Conservation (phyloP, 2,888 invertebrate species). For the Nudaria mundana region DNA sequence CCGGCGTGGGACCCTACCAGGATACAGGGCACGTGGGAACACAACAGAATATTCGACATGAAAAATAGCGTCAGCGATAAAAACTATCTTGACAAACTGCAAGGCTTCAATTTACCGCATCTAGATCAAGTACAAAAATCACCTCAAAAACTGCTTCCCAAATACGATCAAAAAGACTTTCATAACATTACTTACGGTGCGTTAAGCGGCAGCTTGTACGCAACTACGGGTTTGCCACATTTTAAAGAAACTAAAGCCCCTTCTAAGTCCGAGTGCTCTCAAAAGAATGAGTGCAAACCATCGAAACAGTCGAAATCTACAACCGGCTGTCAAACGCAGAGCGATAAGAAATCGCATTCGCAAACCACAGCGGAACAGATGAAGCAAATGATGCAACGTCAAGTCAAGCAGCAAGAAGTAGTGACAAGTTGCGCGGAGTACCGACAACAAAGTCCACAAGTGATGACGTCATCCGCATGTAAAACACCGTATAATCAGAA, state of each 20-base stretch:
- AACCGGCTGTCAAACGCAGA: constrained; percentile 71
- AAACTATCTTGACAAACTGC: constrained; percentile 82
- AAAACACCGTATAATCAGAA: constrained; percentile 61
- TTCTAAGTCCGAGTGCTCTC: constrained; percentile 64
- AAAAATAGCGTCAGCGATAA: constrained; percentile 76
- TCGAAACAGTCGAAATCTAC: constrained; percentile 71
- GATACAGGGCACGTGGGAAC: constrained; percentile 77
- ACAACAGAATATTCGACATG: constrained; percentile 72
- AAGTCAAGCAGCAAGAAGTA: constrained; percentile 59
- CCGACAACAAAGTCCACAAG: constrained; percentile 64
- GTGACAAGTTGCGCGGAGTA: constrained; percentile 65
- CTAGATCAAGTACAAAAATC: constrained; percentile 82
- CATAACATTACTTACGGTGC: constrained; percentile 73
- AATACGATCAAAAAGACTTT: constrained; percentile 74
- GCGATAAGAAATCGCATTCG: constrained; percentile 65
- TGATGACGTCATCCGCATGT: constrained; percentile 61
- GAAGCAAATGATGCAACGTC: constrained; percentile 72
- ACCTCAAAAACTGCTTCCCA: constrained; percentile 80
- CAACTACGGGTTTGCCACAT: constrained; percentile 63
- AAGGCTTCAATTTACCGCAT: constrained; percentile 81
- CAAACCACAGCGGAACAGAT: constrained; percentile 58
- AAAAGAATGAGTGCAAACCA: constrained; percentile 68
- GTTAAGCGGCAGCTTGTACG: constrained; percentile 63
- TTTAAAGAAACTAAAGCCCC: constrained; percentile 69
- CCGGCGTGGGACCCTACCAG: constrained; percentile 81